phyloP scores from a whole-genome alignment of 2,113 vertebrate species.

The Leucoraja erinaceus region DNA sequence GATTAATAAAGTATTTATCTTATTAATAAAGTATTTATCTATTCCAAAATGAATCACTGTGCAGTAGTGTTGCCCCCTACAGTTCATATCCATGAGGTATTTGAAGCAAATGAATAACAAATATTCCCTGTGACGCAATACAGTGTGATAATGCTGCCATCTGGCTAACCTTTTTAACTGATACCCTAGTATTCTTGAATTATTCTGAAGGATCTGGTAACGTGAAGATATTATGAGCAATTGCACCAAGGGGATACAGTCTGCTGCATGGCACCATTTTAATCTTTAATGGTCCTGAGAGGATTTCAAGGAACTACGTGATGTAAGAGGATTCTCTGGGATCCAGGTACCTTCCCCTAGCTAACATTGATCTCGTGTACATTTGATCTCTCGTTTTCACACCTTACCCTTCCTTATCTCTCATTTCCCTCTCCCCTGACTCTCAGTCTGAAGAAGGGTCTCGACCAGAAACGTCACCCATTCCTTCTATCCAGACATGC shows the following conservation, averaged over 20 bases:
- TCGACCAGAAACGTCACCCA: too few relatives aligned
- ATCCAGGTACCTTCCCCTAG: background rate
- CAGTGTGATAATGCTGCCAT: background rate
- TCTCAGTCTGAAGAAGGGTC: too few relatives aligned
- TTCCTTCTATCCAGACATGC: too few relatives aligned
- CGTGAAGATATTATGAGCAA: background rate
- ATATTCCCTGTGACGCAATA: too few relatives aligned
- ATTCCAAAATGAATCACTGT: background rate
- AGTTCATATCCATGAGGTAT: conserved; percentile 23
- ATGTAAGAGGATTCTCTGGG: background rate
- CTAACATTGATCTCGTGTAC: too few relatives aligned
- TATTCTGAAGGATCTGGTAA: background rate
- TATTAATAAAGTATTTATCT: too few relatives aligned
- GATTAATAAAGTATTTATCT: too few relatives aligned
- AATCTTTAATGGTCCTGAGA: background rate
- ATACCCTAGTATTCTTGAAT: background rate
- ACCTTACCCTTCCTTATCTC: too few relatives aligned
- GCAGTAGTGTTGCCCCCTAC: conserved; percentile 5
- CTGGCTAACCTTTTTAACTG: background rate
- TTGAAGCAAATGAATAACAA: background rate
- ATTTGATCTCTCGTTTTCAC: too few relatives aligned
- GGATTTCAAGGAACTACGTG: background rate
- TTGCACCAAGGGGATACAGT: background rate
- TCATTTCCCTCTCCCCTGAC: too few relatives aligned
- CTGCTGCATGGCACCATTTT: background rate